A percentile compares a stretch with the other conserved stretches of the same genome.
These are phyloP conservation scores for Hippoglossus hippoglossus DNA, from an alignment of 2,797 vertebrate genomes.

Conservation along the genomic window DNA sequence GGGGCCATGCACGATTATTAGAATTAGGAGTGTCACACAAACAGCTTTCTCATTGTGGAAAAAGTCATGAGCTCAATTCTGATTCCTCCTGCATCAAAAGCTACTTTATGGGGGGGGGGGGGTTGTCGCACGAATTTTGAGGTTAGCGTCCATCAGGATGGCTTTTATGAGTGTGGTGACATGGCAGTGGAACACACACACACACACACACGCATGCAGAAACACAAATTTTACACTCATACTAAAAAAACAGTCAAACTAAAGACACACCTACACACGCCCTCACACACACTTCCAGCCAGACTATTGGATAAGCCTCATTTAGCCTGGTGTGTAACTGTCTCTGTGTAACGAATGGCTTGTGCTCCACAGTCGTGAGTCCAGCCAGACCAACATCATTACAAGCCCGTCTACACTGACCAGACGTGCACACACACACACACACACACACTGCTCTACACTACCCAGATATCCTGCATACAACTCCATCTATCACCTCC, in stretches of 20 bases:
- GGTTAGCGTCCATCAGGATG: slow-evolving; percentile 52
- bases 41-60: slow-evolving; percentile 80
- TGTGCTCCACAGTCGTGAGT: slow-evolving; percentile 57
- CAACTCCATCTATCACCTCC: slow-evolving; percentile 72
- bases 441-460: slow-evolving; percentile 60
- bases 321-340: slow-evolving; percentile 78
- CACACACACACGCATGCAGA: slow-evolving; percentile 2
- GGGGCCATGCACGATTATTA: slow-evolving; percentile 57
- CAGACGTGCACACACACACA: slow-evolving; percentile 56
- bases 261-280: slow-evolving; percentile 51
- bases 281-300: slow-evolving; percentile 60
- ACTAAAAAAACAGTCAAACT: slow-evolving; percentile 44
- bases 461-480: slow-evolving; percentile 76
- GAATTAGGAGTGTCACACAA: slow-evolving; percentile 74
- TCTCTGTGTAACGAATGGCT: slow-evolving; percentile 76
- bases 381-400: slow-evolving; percentile 54
- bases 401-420: slow-evolving; percentile 64
- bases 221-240: slow-evolving; percentile 40
- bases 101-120: slow-evolving; percentile 9
- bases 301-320: slow-evolving; percentile 77
- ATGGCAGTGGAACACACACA: slow-evolving; percentile 13
- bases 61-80: slow-evolving; percentile 70
- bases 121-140: slow-evolving; percentile 39
- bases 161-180: slow-evolving; percentile 52
- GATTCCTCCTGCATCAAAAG: slow-evolving; percentile 65